Conservation (phyloP, 2,888 invertebrate genomes). For the Calameuta filiformis region DNA sequence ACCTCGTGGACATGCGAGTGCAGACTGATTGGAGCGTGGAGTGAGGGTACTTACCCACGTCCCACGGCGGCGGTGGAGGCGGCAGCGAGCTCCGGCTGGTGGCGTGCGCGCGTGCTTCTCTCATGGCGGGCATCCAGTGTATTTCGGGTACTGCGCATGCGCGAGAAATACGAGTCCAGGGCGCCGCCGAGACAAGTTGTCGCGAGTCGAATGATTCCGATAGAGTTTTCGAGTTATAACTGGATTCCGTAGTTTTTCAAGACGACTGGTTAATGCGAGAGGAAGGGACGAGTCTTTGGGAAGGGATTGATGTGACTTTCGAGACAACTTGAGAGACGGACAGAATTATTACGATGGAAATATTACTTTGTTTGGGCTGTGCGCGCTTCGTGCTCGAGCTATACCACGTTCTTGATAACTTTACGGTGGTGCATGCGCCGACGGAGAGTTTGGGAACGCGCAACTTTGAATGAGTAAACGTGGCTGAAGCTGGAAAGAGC, state of each 20-base stretch:
- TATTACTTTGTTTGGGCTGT: neutral
- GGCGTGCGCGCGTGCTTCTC: slow-evolving; percentile 39
- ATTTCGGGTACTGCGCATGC: slow-evolving; percentile 20
- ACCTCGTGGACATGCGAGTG: slow-evolving; percentile 65
- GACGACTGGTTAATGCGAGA: neutral
- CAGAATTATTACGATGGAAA: neutral
- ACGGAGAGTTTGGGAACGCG: neutral
- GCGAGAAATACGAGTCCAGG: neutral
- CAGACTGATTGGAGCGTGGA: slow-evolving; percentile 62
- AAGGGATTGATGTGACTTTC: neutral
- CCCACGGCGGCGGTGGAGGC: slow-evolving; percentile 38
- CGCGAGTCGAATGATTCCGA: neutral
- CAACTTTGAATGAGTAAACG: neutral
- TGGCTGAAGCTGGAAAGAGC: neutral
- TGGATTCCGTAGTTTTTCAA: neutral
- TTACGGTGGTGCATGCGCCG: neutral
- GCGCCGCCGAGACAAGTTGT: neutral
- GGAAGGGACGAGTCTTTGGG: neutral
- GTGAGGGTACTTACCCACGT: slow-evolving; percentile 65
- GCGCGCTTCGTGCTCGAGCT: neutral
- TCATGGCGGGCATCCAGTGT: slow-evolving; percentile 36
- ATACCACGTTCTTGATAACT: neutral
- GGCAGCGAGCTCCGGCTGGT: slow-evolving; percentile 33
- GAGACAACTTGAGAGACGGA: neutral
- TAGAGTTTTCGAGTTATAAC: neutral